phyloP scores from a whole-genome alignment of 2,113 vertebrate species.

The Miniopterus natalensis region DNA sequence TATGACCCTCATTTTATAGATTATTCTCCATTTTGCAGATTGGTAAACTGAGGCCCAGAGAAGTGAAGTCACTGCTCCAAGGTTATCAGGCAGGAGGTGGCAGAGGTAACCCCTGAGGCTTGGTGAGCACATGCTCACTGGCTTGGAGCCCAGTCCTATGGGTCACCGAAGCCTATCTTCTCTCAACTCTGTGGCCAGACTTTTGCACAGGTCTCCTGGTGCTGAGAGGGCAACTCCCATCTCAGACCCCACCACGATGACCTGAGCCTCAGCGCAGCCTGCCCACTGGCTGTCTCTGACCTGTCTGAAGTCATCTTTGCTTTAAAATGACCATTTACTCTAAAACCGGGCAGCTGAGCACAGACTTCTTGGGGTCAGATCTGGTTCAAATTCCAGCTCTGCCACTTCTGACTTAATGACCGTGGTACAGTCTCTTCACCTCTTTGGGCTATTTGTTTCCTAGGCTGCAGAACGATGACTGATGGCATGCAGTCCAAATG shows the following conservation, averaged over 20 bases:
- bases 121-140: too few relatives aligned
- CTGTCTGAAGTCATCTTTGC: neutral
- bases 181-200: neutral
- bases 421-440: neutral
- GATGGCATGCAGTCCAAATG: neutral
- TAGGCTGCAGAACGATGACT: neutral
- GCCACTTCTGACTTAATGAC: neutral
- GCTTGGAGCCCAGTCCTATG: neutral
- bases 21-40: neutral
- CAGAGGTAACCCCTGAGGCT: too few relatives aligned
- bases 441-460: neutral
- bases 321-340: neutral
- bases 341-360: neutral
- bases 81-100: neutral
- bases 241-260: fast-evolving
- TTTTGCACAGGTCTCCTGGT: neutral
- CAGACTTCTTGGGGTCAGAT: neutral
- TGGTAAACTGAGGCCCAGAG: neutral
- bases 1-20: neutral
- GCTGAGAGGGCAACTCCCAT: neutral
- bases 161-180: neutral
- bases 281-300: neutral
- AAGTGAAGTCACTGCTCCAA: neutral
- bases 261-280: neutral
- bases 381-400: neutral